These are phyloP conservation scores for Polypedilum pembai DNA, from an alignment of 1,140 invertebrate genomes.

Conservation along the genomic window DNA sequence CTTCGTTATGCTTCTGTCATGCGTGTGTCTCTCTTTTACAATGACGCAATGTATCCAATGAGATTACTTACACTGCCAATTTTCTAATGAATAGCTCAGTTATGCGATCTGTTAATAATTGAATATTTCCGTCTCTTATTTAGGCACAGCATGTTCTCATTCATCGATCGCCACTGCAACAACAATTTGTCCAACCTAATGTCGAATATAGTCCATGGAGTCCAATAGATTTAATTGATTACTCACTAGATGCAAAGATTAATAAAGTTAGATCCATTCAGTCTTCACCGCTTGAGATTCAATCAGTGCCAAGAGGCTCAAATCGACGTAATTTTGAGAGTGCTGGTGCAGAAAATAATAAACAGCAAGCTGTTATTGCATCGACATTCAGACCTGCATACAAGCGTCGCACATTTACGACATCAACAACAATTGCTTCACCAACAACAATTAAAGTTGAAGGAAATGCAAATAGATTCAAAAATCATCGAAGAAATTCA, in stretches of 20 bases:
- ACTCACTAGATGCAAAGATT: not conserved
- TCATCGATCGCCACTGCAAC: not conserved
- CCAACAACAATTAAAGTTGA: not conserved
- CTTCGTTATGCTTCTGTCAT: constrained; percentile 2
- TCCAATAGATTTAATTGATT: not conserved
- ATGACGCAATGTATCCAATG: not conserved
- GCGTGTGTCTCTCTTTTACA: not conserved
- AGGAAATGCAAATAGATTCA: not conserved
- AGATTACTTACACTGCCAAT: not conserved
- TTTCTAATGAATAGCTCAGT: not conserved
- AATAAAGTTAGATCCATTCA: constrained; percentile 25
- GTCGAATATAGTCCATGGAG: not conserved
- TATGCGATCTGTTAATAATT: not conserved
- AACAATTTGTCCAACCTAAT: not conserved
- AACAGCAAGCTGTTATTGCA: not conserved
- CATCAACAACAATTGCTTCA: not conserved
- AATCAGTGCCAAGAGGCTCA: not conserved
- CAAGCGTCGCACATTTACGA: not conserved
- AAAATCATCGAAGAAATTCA: not conserved
- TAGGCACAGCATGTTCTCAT: not conserved
- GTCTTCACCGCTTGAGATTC: not conserved
- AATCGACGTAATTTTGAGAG: not conserved
- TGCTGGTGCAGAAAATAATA: not conserved
- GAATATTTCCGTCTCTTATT: not conserved
- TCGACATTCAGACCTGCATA: not conserved